These are phyloP conservation scores for Drosophila tristis DNA, from an alignment of 1,140 invertebrate genomes.

Conservation along the genomic window DNA sequence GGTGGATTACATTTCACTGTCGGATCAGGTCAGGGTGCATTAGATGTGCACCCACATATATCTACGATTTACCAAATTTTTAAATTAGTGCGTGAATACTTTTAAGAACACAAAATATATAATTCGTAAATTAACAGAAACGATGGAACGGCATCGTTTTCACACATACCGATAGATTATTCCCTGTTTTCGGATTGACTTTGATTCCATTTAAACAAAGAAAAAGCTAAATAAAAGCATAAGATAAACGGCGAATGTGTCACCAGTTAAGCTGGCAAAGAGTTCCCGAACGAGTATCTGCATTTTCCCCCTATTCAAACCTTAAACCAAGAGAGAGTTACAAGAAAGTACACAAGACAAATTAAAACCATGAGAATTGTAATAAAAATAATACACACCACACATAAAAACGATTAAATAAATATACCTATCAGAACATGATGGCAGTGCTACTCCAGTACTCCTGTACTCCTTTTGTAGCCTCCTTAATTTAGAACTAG, in stretches of 20 bases:
- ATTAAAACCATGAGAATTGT: slow-evolving; percentile 51
- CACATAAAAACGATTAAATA: slow-evolving; percentile 34
- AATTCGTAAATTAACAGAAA: slow-evolving; percentile 24
- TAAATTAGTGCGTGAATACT: slow-evolving; percentile 33
- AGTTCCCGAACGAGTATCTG: slow-evolving; percentile 44
- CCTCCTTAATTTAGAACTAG: too few relatives aligned
- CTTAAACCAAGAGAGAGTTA: slow-evolving; percentile 39
- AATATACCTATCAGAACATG: slow-evolving; percentile 19
- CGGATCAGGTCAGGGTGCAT: slow-evolving; percentile 29
- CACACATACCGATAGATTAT: slow-evolving; percentile 5
- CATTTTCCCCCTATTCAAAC: slow-evolving; percentile 46
- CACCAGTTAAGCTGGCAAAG: slow-evolving; percentile 18
- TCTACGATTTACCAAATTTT: slow-evolving; percentile 57
- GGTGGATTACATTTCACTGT: slow-evolving; percentile 46
- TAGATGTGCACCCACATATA: slow-evolving; percentile 50
- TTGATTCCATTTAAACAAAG: slow-evolving; percentile 5
- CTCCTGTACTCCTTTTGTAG: too few relatives aligned
- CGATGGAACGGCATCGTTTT: slow-evolving; percentile 1
- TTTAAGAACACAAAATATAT: slow-evolving; percentile 29
- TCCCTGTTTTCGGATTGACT: slow-evolving; percentile 18
- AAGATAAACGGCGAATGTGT: slow-evolving; percentile 12
- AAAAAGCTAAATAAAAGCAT: neutral
- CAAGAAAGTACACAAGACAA: slow-evolving; percentile 55
- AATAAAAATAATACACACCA: slow-evolving; percentile 55
- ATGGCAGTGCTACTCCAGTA: neutral